Percentiles rank a stretch among this genome's conserved stretches.
These are phyloP conservation scores for Caretta caretta DNA, from an alignment of 2,113 vertebrate genomes.

Conservation along the genomic window DNA sequence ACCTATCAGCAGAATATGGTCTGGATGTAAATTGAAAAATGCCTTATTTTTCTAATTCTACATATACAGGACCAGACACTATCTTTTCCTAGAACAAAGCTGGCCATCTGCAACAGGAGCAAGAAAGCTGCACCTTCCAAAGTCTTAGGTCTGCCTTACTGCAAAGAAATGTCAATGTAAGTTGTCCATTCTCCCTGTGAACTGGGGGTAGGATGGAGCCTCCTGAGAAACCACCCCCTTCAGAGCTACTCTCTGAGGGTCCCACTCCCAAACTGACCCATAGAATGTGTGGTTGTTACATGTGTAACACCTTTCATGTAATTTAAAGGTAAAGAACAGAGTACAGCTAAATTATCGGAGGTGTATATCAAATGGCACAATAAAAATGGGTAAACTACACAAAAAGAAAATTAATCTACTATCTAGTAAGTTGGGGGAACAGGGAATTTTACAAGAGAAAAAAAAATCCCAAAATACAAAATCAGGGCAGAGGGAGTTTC, in stretches of 20 bases:
- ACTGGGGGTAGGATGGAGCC: neutral
- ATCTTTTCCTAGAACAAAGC: neutral
- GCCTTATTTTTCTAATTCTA: neutral
- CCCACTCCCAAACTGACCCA: neutral
- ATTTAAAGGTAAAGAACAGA: neutral
- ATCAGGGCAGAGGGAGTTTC: neutral
- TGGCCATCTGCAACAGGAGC: neutral
- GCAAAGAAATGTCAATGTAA: neutral
- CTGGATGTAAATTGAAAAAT: neutral
- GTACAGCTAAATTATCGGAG: neutral
- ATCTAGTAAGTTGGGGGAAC: neutral
- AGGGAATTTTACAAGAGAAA: neutral
- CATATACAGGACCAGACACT: neutral
- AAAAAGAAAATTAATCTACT: neutral
- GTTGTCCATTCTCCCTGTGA: neutral
- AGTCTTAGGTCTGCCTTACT: neutral
- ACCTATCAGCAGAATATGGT: neutral
- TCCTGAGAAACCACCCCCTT: neutral
- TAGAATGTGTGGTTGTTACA: neutral
- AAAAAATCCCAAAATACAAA: neutral
- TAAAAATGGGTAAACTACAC: neutral
- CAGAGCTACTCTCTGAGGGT: neutral
- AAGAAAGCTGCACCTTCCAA: neutral
- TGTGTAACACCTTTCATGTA: accelerated
- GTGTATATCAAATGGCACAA: neutral